A percentile compares a stretch with the other conserved stretches of the same genome.
These are phyloP conservation scores for Micrasema longulum DNA, from an alignment of 1,140 invertebrate species.

Conservation along the genomic window DNA sequence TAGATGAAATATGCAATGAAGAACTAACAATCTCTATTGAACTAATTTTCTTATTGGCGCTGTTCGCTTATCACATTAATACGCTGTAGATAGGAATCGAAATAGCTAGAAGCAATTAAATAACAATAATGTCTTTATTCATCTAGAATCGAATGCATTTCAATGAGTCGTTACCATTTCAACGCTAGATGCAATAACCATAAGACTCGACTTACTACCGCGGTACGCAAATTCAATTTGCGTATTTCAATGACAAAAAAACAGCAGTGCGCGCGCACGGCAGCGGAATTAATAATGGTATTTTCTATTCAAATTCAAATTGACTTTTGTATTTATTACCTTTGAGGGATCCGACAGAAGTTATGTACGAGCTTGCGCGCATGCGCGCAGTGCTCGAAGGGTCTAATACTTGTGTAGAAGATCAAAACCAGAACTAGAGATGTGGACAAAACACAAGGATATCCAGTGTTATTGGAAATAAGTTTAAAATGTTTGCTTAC, in stretches of 20 bases:
- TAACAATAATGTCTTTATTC: conserved; percentile 42
- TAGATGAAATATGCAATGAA: too few species aligned
- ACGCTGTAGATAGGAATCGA: background rate
- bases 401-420: too few species aligned
- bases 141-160: conserved; percentile 34
- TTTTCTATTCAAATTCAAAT: conserved; percentile 53
- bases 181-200: conserved; percentile 25
- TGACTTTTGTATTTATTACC: conserved; percentile 53
- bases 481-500: too few species aligned
- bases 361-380: conserved; percentile 1
- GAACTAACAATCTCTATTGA: too few species aligned
- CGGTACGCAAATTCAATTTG: conserved; percentile 42
- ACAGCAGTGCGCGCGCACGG: conserved; percentile 42
- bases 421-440: too few species aligned
- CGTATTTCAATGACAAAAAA: conserved; percentile 44
- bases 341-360: conserved; percentile 41
- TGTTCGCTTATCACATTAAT: too few species aligned
- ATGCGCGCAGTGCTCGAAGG: too few species aligned
- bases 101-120: conserved; percentile 31
- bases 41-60: too few species aligned
- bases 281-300: conserved; percentile 50
- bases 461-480: too few species aligned
- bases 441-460: too few species aligned
- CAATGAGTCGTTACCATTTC: conserved; percentile 47
- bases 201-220: conserved; percentile 26